phyloP scores from a whole-genome alignment of 2,797 vertebrate genomes.

The Amblyraja radiata region DNA sequence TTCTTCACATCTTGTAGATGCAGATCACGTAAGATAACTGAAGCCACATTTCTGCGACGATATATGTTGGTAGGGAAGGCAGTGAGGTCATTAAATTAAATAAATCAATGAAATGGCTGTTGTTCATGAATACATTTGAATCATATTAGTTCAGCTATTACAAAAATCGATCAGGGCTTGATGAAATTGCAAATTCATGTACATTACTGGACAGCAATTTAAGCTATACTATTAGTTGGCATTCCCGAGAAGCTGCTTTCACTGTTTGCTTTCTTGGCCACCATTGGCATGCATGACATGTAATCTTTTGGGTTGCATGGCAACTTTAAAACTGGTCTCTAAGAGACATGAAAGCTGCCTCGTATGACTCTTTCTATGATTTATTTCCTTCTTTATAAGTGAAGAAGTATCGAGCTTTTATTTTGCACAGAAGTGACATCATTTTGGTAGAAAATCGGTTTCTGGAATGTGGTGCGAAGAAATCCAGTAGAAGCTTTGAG shows the following conservation, averaged over 20 bases:
- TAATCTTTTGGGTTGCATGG: background rate
- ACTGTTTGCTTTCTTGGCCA: background rate
- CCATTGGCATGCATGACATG: background rate
- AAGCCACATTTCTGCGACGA: conserved; percentile 13
- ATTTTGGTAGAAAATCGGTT: conserved; percentile 19
- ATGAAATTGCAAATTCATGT: background rate
- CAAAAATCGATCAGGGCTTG: background rate
- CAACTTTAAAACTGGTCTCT: conserved; percentile 2
- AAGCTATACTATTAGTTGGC: background rate
- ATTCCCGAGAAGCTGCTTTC: background rate
- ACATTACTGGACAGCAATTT: background rate
- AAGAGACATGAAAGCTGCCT: background rate
- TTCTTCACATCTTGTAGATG: background rate
- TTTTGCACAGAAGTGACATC: background rate
- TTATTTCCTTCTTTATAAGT: background rate
- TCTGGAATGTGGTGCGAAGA: background rate
- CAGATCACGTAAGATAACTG: background rate
- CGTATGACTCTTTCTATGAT: background rate
- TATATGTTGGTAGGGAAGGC: background rate
- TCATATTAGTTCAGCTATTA: background rate
- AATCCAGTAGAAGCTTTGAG: background rate
- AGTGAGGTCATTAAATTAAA: background rate
- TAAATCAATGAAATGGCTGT: background rate
- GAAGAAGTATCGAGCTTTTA: background rate
- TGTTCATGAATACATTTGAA: background rate